Evolutionary conservation across 2,113 vertebrate species (phyloP).

Genomic region (Anguilla rostrata): DNA sequence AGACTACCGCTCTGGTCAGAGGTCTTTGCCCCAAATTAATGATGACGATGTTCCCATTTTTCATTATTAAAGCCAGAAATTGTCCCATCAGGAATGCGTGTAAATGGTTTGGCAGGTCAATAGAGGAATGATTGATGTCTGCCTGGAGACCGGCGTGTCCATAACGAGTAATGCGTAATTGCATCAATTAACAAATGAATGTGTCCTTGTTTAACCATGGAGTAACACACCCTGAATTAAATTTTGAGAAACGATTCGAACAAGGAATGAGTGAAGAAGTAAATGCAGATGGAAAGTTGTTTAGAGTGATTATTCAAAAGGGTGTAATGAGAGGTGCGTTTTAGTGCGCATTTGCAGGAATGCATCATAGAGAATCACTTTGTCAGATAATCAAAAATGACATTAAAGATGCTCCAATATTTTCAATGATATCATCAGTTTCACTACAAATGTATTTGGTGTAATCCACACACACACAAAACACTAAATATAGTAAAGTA

Average conservation of each 20-base stretch:
- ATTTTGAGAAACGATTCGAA: slow-evolving; percentile 45
- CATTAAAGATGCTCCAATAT: no score
- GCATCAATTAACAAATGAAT: slow-evolving; percentile 87
- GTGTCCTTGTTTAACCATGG: slow-evolving; percentile 78
- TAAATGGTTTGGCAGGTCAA: slow-evolving; percentile 73
- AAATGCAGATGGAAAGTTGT: slow-evolving; percentile 25
- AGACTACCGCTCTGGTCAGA: slow-evolving; percentile 51
- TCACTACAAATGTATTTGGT: not conserved
- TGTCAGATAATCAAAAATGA: not conserved
- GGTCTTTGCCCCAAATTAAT: slow-evolving; percentile 62
- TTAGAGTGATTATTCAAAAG: slow-evolving; percentile 67
- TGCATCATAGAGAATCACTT: not conserved
- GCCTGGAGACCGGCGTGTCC: slow-evolving; percentile 74
- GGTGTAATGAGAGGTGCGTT: slow-evolving; percentile 64
- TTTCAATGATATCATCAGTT: not conserved
- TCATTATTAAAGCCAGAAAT: slow-evolving; percentile 60
- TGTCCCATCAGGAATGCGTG: slow-evolving; percentile 63
- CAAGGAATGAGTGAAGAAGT: not conserved
- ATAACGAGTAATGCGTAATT: slow-evolving; percentile 79
- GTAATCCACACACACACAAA: not conserved
- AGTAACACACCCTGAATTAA: slow-evolving; percentile 66
- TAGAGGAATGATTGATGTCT: slow-evolving; percentile 76
- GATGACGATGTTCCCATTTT: slow-evolving; percentile 65
- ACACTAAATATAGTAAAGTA: not conserved
- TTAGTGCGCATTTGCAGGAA: slow-evolving; percentile 53